Percentiles rank a stretch among this genome's conserved stretches.
phyloP scores from a whole-genome alignment of 2,797 vertebrate genomes.

The Taeniopygia guttata region DNA sequence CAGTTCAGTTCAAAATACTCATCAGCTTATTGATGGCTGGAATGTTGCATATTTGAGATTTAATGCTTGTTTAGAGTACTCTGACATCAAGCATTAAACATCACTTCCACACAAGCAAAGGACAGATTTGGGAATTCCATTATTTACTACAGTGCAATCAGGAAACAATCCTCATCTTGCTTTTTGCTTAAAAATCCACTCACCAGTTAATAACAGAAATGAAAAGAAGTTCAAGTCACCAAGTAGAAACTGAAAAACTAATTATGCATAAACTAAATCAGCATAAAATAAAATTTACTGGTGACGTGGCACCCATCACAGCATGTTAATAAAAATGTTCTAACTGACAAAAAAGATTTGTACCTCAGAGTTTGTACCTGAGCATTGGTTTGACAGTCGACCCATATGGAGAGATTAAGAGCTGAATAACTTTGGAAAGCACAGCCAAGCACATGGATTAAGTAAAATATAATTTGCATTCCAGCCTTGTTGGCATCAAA shows the following conservation, averaged over 20 bases:
- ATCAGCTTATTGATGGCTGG: neutral
- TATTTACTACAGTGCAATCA: conserved; percentile 29
- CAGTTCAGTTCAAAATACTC: neutral
- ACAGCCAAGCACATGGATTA: conserved; percentile 24
- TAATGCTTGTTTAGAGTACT: neutral
- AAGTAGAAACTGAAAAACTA: neutral
- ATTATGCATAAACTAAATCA: conserved; percentile 22
- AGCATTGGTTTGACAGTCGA: neutral
- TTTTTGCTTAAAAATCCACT: neutral
- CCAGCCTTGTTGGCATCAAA: neutral
- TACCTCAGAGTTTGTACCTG: neutral
- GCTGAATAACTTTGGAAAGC: conserved; percentile 54
- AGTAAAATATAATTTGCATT: conserved; percentile 50
- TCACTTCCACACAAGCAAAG: neutral
- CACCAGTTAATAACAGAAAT: conserved; percentile 9
- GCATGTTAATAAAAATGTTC: neutral
- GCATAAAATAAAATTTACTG: neutral
- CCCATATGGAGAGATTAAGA: conserved; percentile 15
- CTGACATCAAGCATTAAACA: neutral
- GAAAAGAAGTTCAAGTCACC: neutral
- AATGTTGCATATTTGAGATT: neutral
- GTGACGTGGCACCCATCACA: neutral
- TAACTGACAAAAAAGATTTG: neutral
- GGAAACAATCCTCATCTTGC: neutral
- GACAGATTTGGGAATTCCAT: neutral